These are phyloP conservation scores for Mustela lutreola DNA, from an alignment of 2,113 vertebrate species.

Conservation along the genomic window DNA sequence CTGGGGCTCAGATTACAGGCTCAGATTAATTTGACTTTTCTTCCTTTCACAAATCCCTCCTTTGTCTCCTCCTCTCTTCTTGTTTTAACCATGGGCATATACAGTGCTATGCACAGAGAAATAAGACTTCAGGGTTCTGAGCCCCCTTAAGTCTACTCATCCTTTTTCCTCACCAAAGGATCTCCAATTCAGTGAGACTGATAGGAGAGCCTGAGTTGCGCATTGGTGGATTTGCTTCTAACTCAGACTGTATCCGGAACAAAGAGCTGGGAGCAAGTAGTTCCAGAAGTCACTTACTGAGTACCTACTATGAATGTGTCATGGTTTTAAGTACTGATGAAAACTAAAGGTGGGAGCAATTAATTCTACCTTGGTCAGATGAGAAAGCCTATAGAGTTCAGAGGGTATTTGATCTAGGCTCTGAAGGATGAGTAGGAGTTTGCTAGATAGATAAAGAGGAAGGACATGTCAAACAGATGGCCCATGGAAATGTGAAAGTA, in stretches of 20 bases:
- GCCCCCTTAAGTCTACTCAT: neutral
- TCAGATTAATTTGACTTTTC: slow-evolving; percentile 67
- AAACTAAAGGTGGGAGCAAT: neutral
- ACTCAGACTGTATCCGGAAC: neutral
- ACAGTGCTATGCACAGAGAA: neutral
- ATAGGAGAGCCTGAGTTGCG: neutral
- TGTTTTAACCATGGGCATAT: neutral
- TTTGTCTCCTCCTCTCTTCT: neutral
- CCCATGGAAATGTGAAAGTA: neutral
- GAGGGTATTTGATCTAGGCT: neutral
- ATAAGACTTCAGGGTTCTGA: neutral
- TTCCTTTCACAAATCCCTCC: neutral
- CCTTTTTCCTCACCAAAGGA: neutral
- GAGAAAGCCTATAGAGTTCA: neutral
- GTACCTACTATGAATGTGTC: neutral
- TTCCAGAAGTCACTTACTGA: neutral
- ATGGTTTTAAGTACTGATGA: neutral
- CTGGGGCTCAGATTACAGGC: slow-evolving; percentile 76
- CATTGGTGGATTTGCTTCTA: neutral
- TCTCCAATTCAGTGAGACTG: neutral
- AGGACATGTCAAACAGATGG: neutral
- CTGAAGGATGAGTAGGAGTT: slow-evolving; percentile 18
- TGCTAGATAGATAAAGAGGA: neutral
- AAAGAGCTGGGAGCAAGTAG: neutral
- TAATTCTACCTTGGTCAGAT: neutral